Evolutionary conservation across 2,888 invertebrate species (phyloP).

Genomic region (Tiliacea aurago): DNA sequence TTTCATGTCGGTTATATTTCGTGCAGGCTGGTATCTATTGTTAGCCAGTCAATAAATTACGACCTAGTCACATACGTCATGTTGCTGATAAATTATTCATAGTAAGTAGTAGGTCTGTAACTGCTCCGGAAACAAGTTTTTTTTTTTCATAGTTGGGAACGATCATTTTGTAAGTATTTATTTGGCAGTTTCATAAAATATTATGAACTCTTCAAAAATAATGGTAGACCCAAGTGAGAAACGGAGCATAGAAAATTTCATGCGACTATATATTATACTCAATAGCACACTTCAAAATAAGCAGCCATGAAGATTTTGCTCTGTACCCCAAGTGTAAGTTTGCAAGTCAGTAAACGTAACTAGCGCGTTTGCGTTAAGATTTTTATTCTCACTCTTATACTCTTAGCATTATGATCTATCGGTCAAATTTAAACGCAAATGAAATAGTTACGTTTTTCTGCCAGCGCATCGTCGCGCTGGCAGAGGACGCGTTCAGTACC

Average conservation of each 20-base stretch:
- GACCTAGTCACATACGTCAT: slow-evolving; percentile 28
- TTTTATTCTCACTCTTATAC: too few species aligned
- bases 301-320: not conserved
- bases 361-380: too few species aligned
- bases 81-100: slow-evolving; percentile 48
- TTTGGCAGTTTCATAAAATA: not conserved
- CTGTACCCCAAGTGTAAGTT: too few species aligned
- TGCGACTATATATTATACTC: not conserved
- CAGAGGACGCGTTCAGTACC: too few species aligned
- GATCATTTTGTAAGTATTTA: slow-evolving; percentile 1
- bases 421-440: too few species aligned
- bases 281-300: not conserved
- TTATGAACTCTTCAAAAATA: not conserved
- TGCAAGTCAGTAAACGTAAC: too few species aligned
- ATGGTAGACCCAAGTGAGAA: not conserved
- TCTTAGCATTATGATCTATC: too few species aligned
- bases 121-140: slow-evolving; percentile 28
- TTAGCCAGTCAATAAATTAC: slow-evolving; percentile 42
- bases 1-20: slow-evolving; percentile 21
- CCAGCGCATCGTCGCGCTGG: too few species aligned
- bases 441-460: too few species aligned
- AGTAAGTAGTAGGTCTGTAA: not conserved
- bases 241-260: too few species aligned
- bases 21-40: not conserved
- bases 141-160: not conserved